These are phyloP conservation scores for Chelmon rostratus DNA, from an alignment of 2,797 vertebrate genomes.

Conservation along the genomic window DNA sequence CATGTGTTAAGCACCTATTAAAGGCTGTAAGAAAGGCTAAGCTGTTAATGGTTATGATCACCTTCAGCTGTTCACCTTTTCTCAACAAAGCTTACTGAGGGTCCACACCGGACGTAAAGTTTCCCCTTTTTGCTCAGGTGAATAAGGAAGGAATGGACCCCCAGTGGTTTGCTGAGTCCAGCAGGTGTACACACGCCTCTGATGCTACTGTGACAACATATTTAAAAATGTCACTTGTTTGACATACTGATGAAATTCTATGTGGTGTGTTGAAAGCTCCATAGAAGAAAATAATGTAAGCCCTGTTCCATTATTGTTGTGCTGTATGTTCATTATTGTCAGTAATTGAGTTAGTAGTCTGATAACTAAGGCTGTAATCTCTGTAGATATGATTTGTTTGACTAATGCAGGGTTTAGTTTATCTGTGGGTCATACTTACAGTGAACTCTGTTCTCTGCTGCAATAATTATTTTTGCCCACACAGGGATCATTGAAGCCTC, in stretches of 20 bases:
- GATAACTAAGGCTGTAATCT: background rate
- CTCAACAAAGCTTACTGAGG: background rate
- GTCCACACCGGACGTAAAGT: background rate
- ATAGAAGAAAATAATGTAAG: background rate
- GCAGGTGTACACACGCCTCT: background rate
- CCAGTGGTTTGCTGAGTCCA: background rate
- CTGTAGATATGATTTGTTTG: slow-evolving; percentile 1
- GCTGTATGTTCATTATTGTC: background rate
- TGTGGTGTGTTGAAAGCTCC: background rate
- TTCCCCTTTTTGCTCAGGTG: background rate
- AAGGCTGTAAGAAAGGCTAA: slow-evolving; percentile 25
- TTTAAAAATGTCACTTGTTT: background rate
- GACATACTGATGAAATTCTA: background rate
- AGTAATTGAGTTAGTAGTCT: background rate
- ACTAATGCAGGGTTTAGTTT: slow-evolving; percentile 5
- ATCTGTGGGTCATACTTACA: slow-evolving; percentile 10
- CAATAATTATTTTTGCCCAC: slow-evolving; percentile 7
- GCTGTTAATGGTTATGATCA: slow-evolving; percentile 27
- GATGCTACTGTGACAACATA: background rate
- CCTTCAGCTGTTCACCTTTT: slow-evolving; percentile 38
- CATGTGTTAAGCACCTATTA: slow-evolving; percentile 37
- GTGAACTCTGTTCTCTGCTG: slow-evolving; percentile 8
- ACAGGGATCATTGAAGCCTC: slow-evolving; percentile 5
- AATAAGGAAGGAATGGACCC: background rate
- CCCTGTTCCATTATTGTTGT: background rate